A percentile compares a stretch with the other conserved stretches of the same genome.
Evolutionary conservation across 2,888 invertebrate species (phyloP).

Genomic region (Teleiodes luculella): DNA sequence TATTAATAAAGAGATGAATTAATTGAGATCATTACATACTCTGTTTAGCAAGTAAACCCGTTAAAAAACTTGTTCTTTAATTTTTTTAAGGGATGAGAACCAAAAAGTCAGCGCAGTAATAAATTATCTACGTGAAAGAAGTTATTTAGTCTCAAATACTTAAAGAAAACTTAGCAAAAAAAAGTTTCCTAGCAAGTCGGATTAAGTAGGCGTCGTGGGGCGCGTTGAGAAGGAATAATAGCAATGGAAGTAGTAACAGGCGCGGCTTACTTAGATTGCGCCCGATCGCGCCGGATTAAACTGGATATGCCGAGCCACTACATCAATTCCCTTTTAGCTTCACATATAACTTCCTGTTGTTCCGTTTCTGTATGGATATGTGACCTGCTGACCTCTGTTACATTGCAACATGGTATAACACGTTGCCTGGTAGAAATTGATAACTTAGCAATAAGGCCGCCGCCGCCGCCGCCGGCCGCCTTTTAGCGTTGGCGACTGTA

Average conservation of each 20-base stretch:
- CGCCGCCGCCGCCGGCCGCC: too few species aligned
- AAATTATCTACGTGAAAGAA: constrained; percentile 32
- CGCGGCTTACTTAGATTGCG: constrained; percentile 16
- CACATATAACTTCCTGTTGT: constrained; percentile 21
- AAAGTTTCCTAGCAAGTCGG: constrained; percentile 28
- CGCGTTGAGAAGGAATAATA: constrained; percentile 28
- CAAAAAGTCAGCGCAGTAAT: not conserved
- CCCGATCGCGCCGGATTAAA: constrained; percentile 44
- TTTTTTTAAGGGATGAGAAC: not conserved
- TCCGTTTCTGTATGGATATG: not conserved
- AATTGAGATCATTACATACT: too few species aligned
- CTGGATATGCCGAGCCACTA: constrained; percentile 59
- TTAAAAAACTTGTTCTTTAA: not conserved
- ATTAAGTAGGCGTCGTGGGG: constrained; percentile 49
- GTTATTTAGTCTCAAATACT: constrained; percentile 44
- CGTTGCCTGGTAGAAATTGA: too few species aligned
- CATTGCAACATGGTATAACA: too few species aligned
- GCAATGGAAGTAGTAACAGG: constrained; percentile 31
- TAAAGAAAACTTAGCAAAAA: constrained; percentile 39
- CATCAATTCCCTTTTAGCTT: constrained; percentile 58
- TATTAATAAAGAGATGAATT: too few species aligned
- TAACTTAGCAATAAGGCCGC: too few species aligned
- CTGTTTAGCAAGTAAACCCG: too few species aligned
- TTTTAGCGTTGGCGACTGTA: too few species aligned
- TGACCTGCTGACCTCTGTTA: too few species aligned